Percentiles rank a stretch among this genome's conserved stretches.
Evolutionary conservation across 2,888 invertebrate species (phyloP).

Genomic region (Plebejus argus): DNA sequence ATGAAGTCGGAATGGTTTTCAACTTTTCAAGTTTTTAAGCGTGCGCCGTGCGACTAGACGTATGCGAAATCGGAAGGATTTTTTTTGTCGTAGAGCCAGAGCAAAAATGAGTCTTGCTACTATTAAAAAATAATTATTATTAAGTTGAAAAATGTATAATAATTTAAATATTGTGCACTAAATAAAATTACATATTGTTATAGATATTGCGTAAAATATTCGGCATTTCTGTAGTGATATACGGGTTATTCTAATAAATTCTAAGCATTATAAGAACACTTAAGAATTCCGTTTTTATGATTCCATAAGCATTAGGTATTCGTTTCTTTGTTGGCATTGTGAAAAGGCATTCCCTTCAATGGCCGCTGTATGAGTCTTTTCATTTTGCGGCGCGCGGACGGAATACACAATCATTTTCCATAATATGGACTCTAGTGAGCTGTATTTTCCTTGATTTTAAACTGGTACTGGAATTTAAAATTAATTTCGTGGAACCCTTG

Average conservation of each 20-base stretch:
- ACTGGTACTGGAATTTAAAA: slow-evolving; percentile 1
- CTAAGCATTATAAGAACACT: slow-evolving; percentile 37
- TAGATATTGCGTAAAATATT: too few relatives aligned
- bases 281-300: slow-evolving; percentile 27
- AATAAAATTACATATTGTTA: too few relatives aligned
- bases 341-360: slow-evolving; percentile 27
- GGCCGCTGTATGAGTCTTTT: slow-evolving; percentile 21
- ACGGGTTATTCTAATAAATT: background rate
- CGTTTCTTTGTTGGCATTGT: slow-evolving; percentile 29
- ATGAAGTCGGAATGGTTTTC: too few relatives aligned
- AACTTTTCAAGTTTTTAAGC: too few relatives aligned
- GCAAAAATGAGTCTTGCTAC: too few relatives aligned
- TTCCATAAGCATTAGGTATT: slow-evolving; percentile 12
- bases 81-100: too few relatives aligned
- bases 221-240: background rate
- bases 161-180: too few relatives aligned
- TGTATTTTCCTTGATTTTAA: slow-evolving; percentile 16
- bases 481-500: background rate
- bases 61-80: too few relatives aligned
- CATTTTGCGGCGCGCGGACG: slow-evolving; percentile 13
- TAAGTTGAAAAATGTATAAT: too few relatives aligned
- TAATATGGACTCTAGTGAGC: slow-evolving; percentile 6
- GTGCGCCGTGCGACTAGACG: too few relatives aligned
- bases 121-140: too few relatives aligned
- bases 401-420: slow-evolving; percentile 24